Evolutionary conservation across 2,888 invertebrate genomes (phyloP), one percentile per base, ranked within the genome.

Genomic region (Lissocephala sabroskyi): DNA sequence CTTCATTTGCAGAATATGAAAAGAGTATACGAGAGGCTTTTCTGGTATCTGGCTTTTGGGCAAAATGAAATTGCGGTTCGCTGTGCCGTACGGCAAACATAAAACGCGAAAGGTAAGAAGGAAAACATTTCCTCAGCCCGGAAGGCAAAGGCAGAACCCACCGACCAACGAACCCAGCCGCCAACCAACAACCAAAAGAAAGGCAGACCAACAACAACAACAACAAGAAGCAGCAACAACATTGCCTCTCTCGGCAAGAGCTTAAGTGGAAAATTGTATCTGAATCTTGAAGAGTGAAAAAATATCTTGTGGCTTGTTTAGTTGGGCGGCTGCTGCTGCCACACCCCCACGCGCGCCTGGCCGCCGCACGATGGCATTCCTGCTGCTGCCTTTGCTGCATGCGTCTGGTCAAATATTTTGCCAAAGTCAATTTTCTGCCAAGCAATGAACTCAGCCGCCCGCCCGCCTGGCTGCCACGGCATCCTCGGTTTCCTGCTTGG

Each of bases 361-460:
- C n/a, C n/a, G n/a, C n/a, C n/a, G n/a, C n/a, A n/a, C n/a, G n/a
- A n/a, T n/a, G n/a, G n/a, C n/a, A n/a, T 23, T 32, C 18, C 19
- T 55, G 44, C 37, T 28, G 28, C 33, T 44, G 36, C 33, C 40
- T 29, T 50, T 23, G 23, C 7, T 23, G 23, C 23, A 23, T 7
- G 23, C 23, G 23, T 23, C 23, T 23, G 23, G 23, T 26, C 30
- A 53, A 33, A 33, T 33, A 14, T 62, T 62, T 45, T 58, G 58
- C 73, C 56, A 56, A 59, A 68, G 65, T 73, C 73, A 73, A 73
- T 68, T 68, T 73, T 61, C 23, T 23, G 23, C 63, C 63, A 68
- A 68, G 74, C 65, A 68, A 68, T 73, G 74, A 68, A 73, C 68
- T 68, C 49, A 51, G 46, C 39, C 42, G 36, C 51, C 47, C 19